A percentile compares a stretch with the other conserved stretches of the same genome.
Conservation (phyloP, 2,888 invertebrate species). For the Amiota communis region DNA sequence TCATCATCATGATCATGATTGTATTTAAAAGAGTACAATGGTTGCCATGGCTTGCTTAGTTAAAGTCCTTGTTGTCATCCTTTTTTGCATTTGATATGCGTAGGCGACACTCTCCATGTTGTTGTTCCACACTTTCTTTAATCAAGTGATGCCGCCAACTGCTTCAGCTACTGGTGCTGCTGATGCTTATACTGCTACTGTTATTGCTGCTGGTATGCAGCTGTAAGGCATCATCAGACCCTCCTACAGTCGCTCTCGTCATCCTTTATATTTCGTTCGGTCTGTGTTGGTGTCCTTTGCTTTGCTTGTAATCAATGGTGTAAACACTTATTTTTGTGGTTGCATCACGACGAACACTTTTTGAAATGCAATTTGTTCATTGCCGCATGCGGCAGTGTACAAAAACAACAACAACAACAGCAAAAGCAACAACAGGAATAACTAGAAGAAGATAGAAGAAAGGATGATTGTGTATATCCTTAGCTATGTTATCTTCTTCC, state of each 20-base stretch:
- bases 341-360: constrained; percentile 43
- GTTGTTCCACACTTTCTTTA: background rate
- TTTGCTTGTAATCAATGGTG: constrained; percentile 62
- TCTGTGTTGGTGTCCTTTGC: constrained; percentile 42
- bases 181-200: background rate
- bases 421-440: background rate
- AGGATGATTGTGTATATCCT: background rate
- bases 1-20: background rate
- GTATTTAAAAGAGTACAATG: background rate
- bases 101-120: background rate
- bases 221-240: background rate
- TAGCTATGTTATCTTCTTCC: constrained; percentile 4
- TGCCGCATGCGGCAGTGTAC: constrained; percentile 37
- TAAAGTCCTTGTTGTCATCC: background rate
- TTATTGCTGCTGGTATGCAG: constrained; percentile 17
- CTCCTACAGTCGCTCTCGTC: background rate
- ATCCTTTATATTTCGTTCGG: background rate
- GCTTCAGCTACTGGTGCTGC: background rate
- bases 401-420: constrained; percentile 3
- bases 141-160: constrained; percentile 1
- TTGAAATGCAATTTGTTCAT: constrained; percentile 52
- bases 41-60: too few relatives aligned
- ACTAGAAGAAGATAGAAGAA: background rate
- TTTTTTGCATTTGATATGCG: constrained; percentile 2
- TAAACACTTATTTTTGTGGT: constrained; percentile 67